Conservation (phyloP, 2,113 vertebrate genomes). For the Lagenorhynchus albirostris region DNA sequence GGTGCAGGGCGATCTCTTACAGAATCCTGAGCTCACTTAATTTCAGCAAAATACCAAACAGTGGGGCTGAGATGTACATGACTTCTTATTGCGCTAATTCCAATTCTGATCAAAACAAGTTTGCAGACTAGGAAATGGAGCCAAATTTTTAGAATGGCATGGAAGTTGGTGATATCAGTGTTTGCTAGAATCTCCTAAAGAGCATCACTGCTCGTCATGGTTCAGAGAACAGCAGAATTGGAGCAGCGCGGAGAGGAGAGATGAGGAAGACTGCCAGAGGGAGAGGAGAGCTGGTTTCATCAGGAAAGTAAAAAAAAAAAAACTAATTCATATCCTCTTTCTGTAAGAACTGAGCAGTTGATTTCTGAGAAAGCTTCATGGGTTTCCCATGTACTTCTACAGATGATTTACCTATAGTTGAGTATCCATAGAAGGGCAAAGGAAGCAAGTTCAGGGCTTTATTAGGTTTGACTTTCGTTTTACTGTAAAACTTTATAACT, state of each 20-base stretch:
- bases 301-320: neutral
- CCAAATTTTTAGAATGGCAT: conserved; percentile 55
- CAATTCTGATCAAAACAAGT: conserved; percentile 66
- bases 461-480: neutral
- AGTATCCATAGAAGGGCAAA: neutral
- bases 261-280: neutral
- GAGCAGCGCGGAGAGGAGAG: conserved; percentile 26
- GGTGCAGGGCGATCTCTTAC: neutral
- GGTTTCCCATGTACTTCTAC: neutral
- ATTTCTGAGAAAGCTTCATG: neutral
- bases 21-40: conserved; percentile 31
- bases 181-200: conserved; percentile 50
- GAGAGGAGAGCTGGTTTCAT: neutral
- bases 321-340: conserved; percentile 5
- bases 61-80: conserved; percentile 41
- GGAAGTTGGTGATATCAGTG: conserved; percentile 51
- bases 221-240: conserved; percentile 56
- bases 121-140: conserved; percentile 63
- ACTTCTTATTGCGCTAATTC: conserved; percentile 64
- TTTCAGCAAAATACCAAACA: conserved; percentile 62
- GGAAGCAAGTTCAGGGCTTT: neutral
- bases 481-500: neutral
- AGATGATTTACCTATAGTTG: neutral
- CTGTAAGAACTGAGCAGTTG: neutral
- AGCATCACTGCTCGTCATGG: conserved; percentile 50